Evolutionary conservation across 2,888 invertebrate genomes (phyloP).

Genomic region (Nomada ruficornis): DNA sequence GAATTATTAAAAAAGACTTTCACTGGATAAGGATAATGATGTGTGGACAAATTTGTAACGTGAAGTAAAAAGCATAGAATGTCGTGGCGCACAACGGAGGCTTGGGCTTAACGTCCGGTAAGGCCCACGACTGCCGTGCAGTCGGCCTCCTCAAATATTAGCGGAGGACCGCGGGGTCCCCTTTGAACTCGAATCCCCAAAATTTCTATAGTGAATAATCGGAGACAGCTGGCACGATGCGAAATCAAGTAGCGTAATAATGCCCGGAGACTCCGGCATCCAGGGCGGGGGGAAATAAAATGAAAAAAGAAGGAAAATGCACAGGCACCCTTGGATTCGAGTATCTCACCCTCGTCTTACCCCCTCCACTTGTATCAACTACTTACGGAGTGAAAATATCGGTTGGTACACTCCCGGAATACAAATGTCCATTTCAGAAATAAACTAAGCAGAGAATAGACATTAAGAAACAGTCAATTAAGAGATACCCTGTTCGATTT

Average conservation of each 20-base stretch:
- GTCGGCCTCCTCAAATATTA: slow-evolving; percentile 81
- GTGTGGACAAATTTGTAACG: slow-evolving; percentile 40
- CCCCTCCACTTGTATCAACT: slow-evolving; percentile 37
- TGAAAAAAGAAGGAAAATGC: slow-evolving; percentile 51
- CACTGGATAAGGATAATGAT: background rate
- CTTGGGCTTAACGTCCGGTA: slow-evolving; percentile 67
- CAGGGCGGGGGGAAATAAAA: slow-evolving; percentile 56
- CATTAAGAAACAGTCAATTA: slow-evolving; percentile 26
- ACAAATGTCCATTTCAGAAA: slow-evolving; percentile 30
- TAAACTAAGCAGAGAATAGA: background rate
- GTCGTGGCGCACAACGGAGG: slow-evolving; percentile 30
- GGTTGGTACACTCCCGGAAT: background rate
- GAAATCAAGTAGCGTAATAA: slow-evolving; percentile 84
- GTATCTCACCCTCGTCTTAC: slow-evolving; percentile 31
- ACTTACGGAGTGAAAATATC: slow-evolving; percentile 50
- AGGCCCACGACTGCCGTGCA: slow-evolving; percentile 64
- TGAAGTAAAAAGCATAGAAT: slow-evolving; percentile 24
- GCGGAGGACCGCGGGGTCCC: slow-evolving; percentile 80
- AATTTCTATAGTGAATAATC: slow-evolving; percentile 82
- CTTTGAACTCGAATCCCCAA: slow-evolving; percentile 78
- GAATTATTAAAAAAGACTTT: background rate
- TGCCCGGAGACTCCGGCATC: slow-evolving; percentile 71
- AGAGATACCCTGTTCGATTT: background rate
- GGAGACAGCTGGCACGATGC: slow-evolving; percentile 82
- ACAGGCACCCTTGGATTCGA: slow-evolving; percentile 42